Base-by-base conservation (phyloP, 2,888 invertebrate genomes). In the Himalopsyche tibetana region DNA sequence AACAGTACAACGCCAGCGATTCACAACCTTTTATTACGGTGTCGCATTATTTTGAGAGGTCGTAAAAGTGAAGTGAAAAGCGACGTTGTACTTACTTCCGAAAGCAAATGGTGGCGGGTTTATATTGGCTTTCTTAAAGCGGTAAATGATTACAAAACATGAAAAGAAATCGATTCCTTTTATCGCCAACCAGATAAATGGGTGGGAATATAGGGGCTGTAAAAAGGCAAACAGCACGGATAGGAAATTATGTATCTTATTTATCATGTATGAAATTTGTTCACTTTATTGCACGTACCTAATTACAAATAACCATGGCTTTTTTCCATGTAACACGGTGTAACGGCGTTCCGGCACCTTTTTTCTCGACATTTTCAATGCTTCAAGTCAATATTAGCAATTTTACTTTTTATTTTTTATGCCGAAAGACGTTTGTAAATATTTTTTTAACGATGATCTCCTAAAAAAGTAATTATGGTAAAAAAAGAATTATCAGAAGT, bases 1-100 rank as follows among this genome's bases (percentile, higher is more conserved):
- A 63, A 19, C 63, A 63, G 63, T 63, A 19, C 19, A 11, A 63
- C 63, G 28, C 63, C 28, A 63, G 63, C 63, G 63, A 63, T 63
- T 63, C 63, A n/a, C 63, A 63, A 63, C 63, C 63, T 63, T 63
- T 63, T 63, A 63, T 63, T 63, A 63, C 63, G 63, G 63, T 63
- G 63, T 63, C 63, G 63, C 63, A 63, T 63, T 63, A 63, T 63
- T 63, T 63, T 63, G 63, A 63, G 63, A 63, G 63, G 63, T 63
- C 63, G 63, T 63, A 63, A 63, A 63, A 19, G 63, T 63, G 63
- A 63, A 63, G 63, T 63, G 63, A 63, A 63, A 63, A 63, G 63
- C 63, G 63, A 63, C 63, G 63, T 28, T 28, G 63, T 63, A 63
- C 63, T 28, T 28, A 63, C 63, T 63, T 63, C 63, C 63, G 19